Conservation (phyloP, 2,113 vertebrate genomes). For the Sterrhoptilus dennistouni region DNA sequence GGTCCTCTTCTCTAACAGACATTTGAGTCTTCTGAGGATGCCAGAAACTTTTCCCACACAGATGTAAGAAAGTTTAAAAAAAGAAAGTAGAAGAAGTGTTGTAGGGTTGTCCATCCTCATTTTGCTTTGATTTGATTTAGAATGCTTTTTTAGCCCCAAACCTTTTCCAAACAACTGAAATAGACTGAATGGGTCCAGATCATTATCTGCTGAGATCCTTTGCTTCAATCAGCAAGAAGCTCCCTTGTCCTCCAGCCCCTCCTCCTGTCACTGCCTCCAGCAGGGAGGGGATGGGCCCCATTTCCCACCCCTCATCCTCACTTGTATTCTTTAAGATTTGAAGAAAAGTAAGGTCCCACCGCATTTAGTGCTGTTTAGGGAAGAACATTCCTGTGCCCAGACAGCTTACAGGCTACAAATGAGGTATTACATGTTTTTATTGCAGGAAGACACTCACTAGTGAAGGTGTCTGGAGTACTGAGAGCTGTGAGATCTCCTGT, state of each 20-base stretch:
- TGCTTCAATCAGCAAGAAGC: background rate
- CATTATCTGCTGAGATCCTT: background rate
- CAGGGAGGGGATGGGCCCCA: background rate
- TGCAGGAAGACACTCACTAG: background rate
- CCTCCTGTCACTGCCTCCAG: background rate
- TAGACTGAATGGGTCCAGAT: background rate
- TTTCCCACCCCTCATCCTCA: background rate
- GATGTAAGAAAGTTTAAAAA: background rate
- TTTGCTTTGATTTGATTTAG: background rate
- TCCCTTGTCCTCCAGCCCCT: background rate
- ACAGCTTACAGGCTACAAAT: background rate
- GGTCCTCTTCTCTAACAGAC: background rate
- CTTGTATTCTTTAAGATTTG: background rate
- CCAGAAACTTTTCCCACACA: background rate
- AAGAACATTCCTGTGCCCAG: background rate
- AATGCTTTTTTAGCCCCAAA: background rate
- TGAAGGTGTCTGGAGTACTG: background rate
- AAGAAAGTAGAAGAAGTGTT: background rate
- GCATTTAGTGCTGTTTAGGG: background rate
- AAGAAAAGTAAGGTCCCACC: background rate
- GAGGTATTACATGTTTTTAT: background rate
- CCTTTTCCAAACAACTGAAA: background rate
- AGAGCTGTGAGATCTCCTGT: background rate
- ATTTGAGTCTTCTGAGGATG: background rate
- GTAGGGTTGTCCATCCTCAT: background rate